Evolutionary conservation across 2,797 vertebrate species (phyloP).

Genomic region (Toxotes lorentzi): DNA sequence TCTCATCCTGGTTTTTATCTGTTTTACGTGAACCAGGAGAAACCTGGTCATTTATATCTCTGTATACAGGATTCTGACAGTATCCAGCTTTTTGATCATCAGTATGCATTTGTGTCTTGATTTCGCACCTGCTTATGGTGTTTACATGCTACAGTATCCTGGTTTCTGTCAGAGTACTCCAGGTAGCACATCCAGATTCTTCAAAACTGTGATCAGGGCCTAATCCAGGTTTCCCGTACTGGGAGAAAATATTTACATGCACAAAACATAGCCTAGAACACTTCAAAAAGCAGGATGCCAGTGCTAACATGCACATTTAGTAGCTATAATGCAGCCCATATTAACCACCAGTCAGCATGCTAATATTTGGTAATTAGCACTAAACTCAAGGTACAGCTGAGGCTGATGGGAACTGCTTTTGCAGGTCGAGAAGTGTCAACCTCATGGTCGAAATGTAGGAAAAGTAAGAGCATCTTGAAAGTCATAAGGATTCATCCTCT

Average conservation of each 20-base stretch:
- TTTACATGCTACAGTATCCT: background rate
- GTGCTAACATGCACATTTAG: background rate
- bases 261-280: background rate
- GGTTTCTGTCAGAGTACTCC: background rate
- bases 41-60: background rate
- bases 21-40: background rate
- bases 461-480: background rate
- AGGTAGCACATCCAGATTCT: background rate
- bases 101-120: background rate
- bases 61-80: background rate
- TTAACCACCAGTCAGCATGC: background rate
- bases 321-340: background rate
- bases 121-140: background rate
- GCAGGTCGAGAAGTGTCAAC: background rate
- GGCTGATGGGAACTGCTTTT: background rate
- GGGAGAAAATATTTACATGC: background rate
- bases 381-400: background rate
- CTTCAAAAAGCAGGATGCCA: too few species aligned
- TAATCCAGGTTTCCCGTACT: background rate
- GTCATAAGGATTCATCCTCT: background rate
- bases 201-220: background rate
- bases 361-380: background rate
- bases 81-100: background rate
- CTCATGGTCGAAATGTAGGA: background rate
- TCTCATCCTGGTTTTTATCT: background rate